Evolutionary conservation across 2,113 vertebrate genomes (phyloP).

Genomic region (Argyrosomus japonicus): DNA sequence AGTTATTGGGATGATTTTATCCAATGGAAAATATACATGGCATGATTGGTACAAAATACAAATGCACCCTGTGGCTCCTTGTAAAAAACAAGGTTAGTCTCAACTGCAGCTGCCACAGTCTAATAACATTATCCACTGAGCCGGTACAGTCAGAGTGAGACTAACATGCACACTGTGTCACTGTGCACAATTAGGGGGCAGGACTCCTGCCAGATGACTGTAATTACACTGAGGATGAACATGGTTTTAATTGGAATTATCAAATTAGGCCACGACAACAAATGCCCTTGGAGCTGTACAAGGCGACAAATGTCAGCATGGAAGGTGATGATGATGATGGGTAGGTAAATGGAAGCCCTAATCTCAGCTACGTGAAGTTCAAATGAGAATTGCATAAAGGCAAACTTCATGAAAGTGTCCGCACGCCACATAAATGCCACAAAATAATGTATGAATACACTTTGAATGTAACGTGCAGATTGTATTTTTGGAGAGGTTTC

Average conservation of each 20-base stretch:
- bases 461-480: constrained; percentile 24
- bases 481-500: constrained; percentile 38
- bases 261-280: constrained; percentile 56
- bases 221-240: constrained; percentile 69
- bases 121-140: constrained; percentile 51
- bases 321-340: constrained; percentile 18
- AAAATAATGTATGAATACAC: not conserved
- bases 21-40: not conserved
- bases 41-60: constrained; percentile 30
- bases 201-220: constrained; percentile 66
- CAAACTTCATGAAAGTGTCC: not conserved
- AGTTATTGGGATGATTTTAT: constrained; percentile 1
- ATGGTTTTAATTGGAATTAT: constrained; percentile 69
- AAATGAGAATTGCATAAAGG: not conserved
- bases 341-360: constrained; percentile 5
- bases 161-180: constrained; percentile 52
- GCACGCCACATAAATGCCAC: not conserved
- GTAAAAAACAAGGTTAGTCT: constrained; percentile 49
- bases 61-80: constrained; percentile 20
- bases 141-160: constrained; percentile 39
- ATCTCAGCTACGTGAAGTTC: not conserved
- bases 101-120: constrained; percentile 27
- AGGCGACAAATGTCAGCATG: constrained; percentile 37
- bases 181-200: constrained; percentile 45
- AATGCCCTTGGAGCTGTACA: constrained; percentile 24